These are phyloP conservation scores for Saturnia japonica DNA, from an alignment of 2,888 invertebrate species.

Conservation along the genomic window DNA sequence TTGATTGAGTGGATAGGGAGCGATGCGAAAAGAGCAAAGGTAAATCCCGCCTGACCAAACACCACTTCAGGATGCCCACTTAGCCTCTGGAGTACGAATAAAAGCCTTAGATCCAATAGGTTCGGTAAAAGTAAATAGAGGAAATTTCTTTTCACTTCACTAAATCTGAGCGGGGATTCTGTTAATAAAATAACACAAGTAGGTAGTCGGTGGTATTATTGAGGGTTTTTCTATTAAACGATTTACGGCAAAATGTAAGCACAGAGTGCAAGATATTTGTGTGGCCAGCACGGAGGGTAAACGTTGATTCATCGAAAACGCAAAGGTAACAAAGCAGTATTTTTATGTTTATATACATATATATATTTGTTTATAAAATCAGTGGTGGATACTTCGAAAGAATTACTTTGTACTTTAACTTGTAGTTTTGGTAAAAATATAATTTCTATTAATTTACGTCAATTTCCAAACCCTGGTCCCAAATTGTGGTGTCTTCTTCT, in stretches of 20 bases:
- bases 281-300: background rate
- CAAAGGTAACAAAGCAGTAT: background rate
- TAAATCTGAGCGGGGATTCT: conserved; percentile 40
- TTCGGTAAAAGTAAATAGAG: conserved; percentile 67
- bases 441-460: too few relatives aligned
- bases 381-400: background rate
- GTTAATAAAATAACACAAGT: conserved; percentile 45
- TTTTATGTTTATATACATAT: background rate
- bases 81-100: conserved; percentile 62
- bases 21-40: conserved; percentile 74
- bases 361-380: background rate
- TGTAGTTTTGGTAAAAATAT: too few relatives aligned
- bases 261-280: background rate
- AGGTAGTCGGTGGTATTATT: conserved; percentile 30
- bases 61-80: conserved; percentile 78
- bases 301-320: background rate
- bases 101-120: conserved; percentile 51
- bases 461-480: too few relatives aligned
- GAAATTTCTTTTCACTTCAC: conserved; percentile 59
- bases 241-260: conserved; percentile 30
- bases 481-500: too few relatives aligned
- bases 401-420: background rate
- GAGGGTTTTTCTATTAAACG: conserved; percentile 27
- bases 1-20: conserved; percentile 72
- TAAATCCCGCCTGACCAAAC: conserved; percentile 78